Evolutionary conservation across 2,797 vertebrate species (phyloP).

Genomic region (Liasis olivaceus): DNA sequence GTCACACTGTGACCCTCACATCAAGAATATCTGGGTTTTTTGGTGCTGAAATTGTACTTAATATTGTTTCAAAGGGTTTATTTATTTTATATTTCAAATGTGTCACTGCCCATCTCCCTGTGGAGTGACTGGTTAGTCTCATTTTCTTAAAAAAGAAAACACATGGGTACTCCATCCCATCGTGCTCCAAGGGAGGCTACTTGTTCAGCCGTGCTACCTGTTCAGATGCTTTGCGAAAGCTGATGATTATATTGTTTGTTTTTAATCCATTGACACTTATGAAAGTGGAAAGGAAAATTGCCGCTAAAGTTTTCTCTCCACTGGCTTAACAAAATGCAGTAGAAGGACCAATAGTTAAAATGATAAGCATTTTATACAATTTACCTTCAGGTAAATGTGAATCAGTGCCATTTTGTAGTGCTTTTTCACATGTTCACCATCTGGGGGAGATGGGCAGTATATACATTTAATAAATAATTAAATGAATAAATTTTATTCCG

Average conservation of each 20-base stretch:
- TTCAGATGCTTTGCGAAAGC: neutral
- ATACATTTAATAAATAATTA: too few relatives aligned
- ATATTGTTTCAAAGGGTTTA: neutral
- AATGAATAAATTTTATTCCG: neutral
- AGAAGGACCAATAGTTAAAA: neutral
- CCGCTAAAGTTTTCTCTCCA: neutral
- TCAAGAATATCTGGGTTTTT: too few relatives aligned
- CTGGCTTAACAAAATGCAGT: neutral
- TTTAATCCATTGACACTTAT: neutral
- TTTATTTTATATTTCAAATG: too few relatives aligned
- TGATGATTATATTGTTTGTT: neutral
- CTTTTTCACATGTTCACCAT: neutral
- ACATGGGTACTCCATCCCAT: too few relatives aligned
- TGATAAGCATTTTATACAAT: neutral
- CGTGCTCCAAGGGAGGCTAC: neutral
- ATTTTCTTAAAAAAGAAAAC: too few relatives aligned
- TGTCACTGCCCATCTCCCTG: too few relatives aligned
- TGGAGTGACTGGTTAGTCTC: too few relatives aligned
- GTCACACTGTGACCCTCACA: too few relatives aligned
- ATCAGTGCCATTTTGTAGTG: neutral
- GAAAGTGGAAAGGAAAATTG: neutral
- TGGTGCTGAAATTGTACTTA: neutral
- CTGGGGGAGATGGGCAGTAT: too few relatives aligned
- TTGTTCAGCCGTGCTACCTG: neutral
- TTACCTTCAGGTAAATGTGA: neutral